Base-by-base conservation (phyloP, 2,113 vertebrate species). In the Hyla sarda region DNA sequence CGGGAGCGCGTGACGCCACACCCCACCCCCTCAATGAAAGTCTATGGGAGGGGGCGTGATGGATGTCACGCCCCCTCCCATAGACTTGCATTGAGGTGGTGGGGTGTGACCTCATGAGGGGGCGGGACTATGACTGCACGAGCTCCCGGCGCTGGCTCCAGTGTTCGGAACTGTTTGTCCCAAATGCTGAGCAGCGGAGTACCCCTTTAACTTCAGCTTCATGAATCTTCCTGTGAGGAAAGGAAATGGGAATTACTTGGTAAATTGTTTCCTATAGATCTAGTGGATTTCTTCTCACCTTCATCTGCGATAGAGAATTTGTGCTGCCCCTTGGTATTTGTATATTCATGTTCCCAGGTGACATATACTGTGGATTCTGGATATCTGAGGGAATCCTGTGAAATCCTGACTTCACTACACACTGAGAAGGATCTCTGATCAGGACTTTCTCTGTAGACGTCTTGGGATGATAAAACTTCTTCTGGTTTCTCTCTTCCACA, bases 261-360 rank as follows among this genome's bases (percentile, higher is more conserved):
- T 73, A 23, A 9, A 21, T 71, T 23, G 67, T 34, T 16, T 73
- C 13, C 2, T 23, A n/a, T 23, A n/a, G 21, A 9, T 71, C 32
- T 34, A 3, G 3, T 11, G 23, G 13, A 23, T n/a, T 2, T 73
- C 30, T 73, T 48, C 73, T 52, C 16, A 50, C 73, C 45, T 14
- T 48, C 3, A 50, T 76, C 73, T 1, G n/a, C 52, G 73, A 50
- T 76, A 3, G 47, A 76, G 21, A 50, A 30, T 3, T 12, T 28
- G 19, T 76, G 73, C 47, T 30, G 23, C 45, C 73, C 73, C 14
- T 19, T 48, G 25, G 45, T 76, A 19, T 52, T 52, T 50, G 73
- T 76, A 50, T 76, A 76, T 52, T 76, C 45, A 30, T 76, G 73
- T 50, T 48, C 47, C 73, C 73, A 76, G 25, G 13, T 50, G n/a